These are phyloP conservation scores for Lerema accius DNA, from an alignment of 1,140 invertebrate genomes.

Conservation along the genomic window DNA sequence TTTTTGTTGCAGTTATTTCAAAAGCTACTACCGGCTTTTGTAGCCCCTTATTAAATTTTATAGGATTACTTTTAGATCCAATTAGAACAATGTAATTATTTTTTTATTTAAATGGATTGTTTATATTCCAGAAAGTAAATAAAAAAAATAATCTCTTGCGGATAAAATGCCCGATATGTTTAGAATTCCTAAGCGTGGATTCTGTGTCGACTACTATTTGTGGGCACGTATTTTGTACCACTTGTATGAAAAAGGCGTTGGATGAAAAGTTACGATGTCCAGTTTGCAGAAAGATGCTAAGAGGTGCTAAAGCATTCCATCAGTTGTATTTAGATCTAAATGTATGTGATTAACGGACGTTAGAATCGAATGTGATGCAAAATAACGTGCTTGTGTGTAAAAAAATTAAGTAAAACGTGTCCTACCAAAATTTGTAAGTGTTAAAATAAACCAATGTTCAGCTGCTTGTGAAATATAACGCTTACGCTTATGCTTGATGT, in stretches of 20 bases:
- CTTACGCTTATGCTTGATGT: neutral
- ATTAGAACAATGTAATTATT: no score
- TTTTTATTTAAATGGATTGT: neutral
- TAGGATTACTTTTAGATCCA: no score
- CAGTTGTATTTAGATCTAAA: conserved; percentile 35
- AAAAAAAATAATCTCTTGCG: conserved; percentile 34
- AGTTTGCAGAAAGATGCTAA: conserved; percentile 41
- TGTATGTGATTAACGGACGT: conserved; percentile 4
- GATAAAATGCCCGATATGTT: conserved; percentile 52
- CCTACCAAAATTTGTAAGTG: neutral
- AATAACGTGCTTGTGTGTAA: neutral
- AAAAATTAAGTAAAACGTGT: neutral
- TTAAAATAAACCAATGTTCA: neutral
- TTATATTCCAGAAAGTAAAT: conserved; percentile 41
- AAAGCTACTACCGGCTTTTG: no score
- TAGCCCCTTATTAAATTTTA: no score
- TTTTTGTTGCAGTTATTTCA: no score
- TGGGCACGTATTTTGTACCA: conserved; percentile 50
- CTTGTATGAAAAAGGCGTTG: conserved; percentile 41
- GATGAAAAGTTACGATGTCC: conserved; percentile 38
- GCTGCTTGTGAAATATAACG: neutral
- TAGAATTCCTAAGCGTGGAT: conserved; percentile 36
- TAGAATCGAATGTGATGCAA: neutral
- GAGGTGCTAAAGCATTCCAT: conserved; percentile 37
- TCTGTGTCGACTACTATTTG: conserved; percentile 44